Percentiles rank a stretch among this genome's conserved stretches.
phyloP scores from a whole-genome alignment of 2,797 vertebrate species.

The Buceros bicornis region DNA sequence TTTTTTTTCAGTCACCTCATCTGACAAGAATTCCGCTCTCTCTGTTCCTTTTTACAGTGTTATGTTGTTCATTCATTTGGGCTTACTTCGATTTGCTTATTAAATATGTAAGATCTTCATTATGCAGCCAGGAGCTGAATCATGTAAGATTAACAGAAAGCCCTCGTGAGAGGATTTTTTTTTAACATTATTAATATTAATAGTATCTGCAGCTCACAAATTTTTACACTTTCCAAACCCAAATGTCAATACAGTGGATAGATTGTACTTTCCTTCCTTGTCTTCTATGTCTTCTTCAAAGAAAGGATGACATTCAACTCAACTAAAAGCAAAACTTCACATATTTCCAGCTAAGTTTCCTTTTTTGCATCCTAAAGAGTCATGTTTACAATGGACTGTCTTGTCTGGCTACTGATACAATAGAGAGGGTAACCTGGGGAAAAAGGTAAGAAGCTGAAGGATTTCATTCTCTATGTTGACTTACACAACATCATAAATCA shows the following conservation, averaged over 20 bases:
- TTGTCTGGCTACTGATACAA: not conserved
- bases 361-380: not conserved
- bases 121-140: conserved; percentile 71
- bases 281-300: conserved; percentile 12
- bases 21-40: not conserved
- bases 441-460: not conserved
- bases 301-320: conserved; percentile 46
- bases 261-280: not conserved
- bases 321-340: not conserved
- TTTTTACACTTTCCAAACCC: conserved; percentile 62
- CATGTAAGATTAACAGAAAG: conserved; percentile 75
- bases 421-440: not conserved
- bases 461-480: not conserved
- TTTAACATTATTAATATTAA: conserved; percentile 79
- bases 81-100: conserved; percentile 73
- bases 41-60: not conserved
- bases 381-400: not conserved
- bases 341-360: not conserved
- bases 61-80: conserved; percentile 61
- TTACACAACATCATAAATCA: not conserved
- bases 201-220: conserved; percentile 15
- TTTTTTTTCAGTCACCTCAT: not conserved
- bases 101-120: conserved; percentile 81
- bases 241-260: conserved; percentile 73
- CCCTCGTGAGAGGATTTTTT: conserved; percentile 57